Evolutionary conservation across 2,888 invertebrate genomes (phyloP).

Genomic region (Eupithecia centaureata): DNA sequence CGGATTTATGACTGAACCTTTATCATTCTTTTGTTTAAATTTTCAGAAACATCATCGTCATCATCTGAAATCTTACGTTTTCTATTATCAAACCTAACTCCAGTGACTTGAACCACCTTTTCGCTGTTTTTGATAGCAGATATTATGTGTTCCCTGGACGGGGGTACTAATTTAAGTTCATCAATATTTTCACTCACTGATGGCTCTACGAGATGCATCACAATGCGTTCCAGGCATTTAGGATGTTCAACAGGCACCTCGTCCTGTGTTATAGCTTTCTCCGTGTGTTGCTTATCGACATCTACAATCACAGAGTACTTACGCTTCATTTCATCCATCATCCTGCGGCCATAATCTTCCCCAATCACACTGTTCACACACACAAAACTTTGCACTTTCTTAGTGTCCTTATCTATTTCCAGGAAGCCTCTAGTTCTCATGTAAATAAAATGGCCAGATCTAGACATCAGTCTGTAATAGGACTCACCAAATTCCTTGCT

Average conservation of each 20-base stretch:
- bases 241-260: constrained; percentile 87
- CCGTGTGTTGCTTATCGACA: constrained; percentile 70
- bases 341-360: constrained; percentile 89
- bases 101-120: constrained; percentile 74
- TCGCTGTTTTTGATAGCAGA: constrained; percentile 79
- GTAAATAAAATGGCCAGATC: constrained; percentile 93
- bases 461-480: constrained; percentile 92
- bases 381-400: constrained; percentile 92
- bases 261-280: constrained; percentile 54
- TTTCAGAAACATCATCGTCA: constrained; percentile 60
- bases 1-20: constrained; percentile 51
- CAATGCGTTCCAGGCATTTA: constrained; percentile 87
- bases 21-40: constrained; percentile 64
- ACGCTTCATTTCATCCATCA: constrained; percentile 91
- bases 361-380: constrained; percentile 92
- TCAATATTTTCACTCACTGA: constrained; percentile 65
- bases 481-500: constrained; percentile 93
- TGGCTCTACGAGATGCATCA: constrained; percentile 85
- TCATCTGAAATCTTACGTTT: constrained; percentile 69
- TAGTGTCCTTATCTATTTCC: constrained; percentile 90
- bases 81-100: constrained; percentile 72
- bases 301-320: constrained; percentile 89
- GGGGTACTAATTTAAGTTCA: constrained; percentile 72
- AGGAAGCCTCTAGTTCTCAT: constrained; percentile 92
- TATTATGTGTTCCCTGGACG: constrained; percentile 78